Evolutionary conservation across 2,113 vertebrate species (phyloP).

Genomic region (Mystacornis crossleyi): DNA sequence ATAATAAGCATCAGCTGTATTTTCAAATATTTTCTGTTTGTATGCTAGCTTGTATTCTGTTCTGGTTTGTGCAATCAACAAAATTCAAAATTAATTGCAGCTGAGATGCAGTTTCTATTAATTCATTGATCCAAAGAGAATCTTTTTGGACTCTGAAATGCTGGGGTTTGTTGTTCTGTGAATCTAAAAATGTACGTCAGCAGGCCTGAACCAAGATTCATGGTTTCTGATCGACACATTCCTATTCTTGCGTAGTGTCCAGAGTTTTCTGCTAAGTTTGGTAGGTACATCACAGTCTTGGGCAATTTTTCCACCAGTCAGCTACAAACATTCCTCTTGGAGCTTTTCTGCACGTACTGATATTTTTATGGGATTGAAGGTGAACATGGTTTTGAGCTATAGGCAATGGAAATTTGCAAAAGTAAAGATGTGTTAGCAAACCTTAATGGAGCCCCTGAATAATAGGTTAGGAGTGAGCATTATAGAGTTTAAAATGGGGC

Average conservation of each 20-base stretch:
- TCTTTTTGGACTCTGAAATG: background rate
- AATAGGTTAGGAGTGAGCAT: background rate
- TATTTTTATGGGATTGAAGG: background rate
- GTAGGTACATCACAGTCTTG: background rate
- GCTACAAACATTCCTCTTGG: background rate
- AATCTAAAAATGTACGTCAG: background rate
- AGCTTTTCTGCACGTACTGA: background rate
- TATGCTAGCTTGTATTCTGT: background rate
- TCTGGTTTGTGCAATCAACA: conserved; percentile 5
- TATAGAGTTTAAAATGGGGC: background rate
- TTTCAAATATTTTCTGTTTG: conserved; percentile 66
- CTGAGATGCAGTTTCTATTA: conserved; percentile 2
- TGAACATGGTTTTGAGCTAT: background rate
- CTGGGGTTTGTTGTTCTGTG: background rate
- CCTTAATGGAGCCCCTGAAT: background rate
- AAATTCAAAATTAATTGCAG: conserved; percentile 16
- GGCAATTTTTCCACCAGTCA: background rate
- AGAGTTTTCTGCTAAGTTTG: background rate
- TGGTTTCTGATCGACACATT: background rate
- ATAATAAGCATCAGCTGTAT: conserved; percentile 68
- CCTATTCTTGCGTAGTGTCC: background rate
- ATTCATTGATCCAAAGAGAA: background rate
- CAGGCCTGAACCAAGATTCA: background rate
- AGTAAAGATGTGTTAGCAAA: background rate
- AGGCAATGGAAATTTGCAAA: background rate